These are phyloP conservation scores for Araneus ventricosus DNA, from an alignment of 1,140 invertebrate species.

Conservation along the genomic window DNA sequence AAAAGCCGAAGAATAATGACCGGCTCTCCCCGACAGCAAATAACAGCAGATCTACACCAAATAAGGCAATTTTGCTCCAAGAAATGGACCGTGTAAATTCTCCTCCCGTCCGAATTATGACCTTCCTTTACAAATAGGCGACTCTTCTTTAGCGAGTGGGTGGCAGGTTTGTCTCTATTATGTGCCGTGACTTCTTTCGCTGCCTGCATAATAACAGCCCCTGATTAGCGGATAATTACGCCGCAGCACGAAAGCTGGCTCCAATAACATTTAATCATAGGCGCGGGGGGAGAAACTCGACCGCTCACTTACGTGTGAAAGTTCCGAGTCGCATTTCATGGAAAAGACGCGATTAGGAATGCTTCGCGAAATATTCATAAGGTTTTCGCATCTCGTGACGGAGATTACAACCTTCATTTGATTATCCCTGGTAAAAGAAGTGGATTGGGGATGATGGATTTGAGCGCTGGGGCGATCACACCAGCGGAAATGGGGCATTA, in stretches of 20 bases:
- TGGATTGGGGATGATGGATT: constrained; percentile 3
- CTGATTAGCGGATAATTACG: constrained; percentile 26
- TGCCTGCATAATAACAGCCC: constrained; percentile 24
- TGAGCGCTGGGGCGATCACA: neutral
- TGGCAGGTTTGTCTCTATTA: neutral
- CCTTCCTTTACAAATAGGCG: neutral
- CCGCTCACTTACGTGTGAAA: constrained; percentile 1
- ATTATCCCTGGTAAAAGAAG: neutral
- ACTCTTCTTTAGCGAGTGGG: neutral
- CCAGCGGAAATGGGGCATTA: neutral
- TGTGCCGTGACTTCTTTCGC: constrained; percentile 4
- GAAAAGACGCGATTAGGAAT: neutral
- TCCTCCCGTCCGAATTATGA: neutral
- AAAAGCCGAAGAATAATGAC: neutral
- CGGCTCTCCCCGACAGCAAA: neutral
- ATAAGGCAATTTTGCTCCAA: constrained; percentile 10
- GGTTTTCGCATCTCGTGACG: neutral
- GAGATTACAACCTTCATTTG: neutral
- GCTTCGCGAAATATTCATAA: neutral
- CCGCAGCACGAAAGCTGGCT: neutral
- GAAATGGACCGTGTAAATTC: constrained; percentile 7
- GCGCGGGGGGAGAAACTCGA: neutral
- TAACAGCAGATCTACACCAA: neutral
- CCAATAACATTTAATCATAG: constrained; percentile 35
- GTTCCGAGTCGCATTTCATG: neutral